A percentile compares a stretch with the other conserved stretches of the same genome.
These are phyloP conservation scores for Saguinus midas DNA, from an alignment of 2,113 vertebrate species.

Conservation along the genomic window DNA sequence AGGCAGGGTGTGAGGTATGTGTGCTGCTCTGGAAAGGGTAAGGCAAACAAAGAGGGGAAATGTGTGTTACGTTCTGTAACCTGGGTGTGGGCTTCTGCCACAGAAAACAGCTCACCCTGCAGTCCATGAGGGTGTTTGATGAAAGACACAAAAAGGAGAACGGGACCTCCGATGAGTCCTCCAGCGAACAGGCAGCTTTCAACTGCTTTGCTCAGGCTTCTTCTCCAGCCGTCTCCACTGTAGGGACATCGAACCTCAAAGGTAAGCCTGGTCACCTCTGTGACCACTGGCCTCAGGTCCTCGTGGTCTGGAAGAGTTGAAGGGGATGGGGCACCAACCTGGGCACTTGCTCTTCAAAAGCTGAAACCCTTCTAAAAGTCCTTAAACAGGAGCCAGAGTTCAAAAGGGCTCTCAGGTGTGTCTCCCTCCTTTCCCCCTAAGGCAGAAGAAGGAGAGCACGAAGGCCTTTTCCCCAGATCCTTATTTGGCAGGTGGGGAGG, in stretches of 20 bases:
- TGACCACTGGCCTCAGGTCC: background rate
- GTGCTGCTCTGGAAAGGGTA: background rate
- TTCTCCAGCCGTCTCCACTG: conserved; percentile 89
- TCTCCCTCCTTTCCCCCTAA: no score
- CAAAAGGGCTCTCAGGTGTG: conserved; percentile 28
- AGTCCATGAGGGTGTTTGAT: conserved; percentile 96
- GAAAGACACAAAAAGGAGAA: conserved; percentile 97
- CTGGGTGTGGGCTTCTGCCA: background rate
- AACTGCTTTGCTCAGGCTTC: conserved; percentile 94
- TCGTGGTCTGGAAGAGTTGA: background rate
- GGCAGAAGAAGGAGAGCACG: background rate
- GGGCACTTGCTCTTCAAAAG: background rate
- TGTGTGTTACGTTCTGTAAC: background rate
- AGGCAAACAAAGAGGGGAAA: background rate
- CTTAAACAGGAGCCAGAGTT: conserved; percentile 52
- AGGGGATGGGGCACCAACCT: background rate
- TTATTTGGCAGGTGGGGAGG: background rate
- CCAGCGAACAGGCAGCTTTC: conserved; percentile 94
- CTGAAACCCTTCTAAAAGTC: background rate
- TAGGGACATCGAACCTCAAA: conserved; percentile 94
- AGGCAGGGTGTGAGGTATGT: background rate
- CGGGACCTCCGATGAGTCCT: conserved; percentile 95
- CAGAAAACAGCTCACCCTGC: conserved; percentile 97
- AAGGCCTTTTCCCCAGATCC: background rate
- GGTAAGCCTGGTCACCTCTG: conserved; percentile 81